phyloP scores from a whole-genome alignment of 2,888 invertebrate species.

The Ctena decussata region DNA sequence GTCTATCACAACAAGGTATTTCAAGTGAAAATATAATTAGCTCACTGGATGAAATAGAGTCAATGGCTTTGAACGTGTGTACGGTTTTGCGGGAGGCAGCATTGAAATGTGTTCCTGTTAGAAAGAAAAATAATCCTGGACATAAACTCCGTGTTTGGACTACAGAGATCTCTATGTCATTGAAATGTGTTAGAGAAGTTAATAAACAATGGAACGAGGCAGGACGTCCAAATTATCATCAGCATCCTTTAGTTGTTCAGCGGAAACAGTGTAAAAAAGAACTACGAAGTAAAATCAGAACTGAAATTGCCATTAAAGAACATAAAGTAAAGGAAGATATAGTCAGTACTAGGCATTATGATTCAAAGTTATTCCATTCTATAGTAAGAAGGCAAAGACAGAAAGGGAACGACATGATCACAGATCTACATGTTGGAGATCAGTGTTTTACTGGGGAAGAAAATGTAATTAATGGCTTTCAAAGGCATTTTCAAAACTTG shows the following conservation, averaged over 20 bases:
- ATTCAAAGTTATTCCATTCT: neutral
- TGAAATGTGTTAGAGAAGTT: neutral
- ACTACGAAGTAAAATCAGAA: neutral
- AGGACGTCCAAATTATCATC: neutral
- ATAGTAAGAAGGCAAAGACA: neutral
- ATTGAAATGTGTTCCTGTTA: neutral
- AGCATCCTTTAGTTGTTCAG: neutral
- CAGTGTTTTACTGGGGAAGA: too few species aligned
- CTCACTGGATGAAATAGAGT: neutral
- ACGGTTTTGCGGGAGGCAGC: neutral
- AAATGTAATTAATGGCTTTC: slow-evolving; percentile 4
- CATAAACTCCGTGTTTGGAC: neutral
- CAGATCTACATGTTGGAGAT: slow-evolving; percentile 11
- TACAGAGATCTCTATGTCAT: neutral
- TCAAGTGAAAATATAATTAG: neutral
- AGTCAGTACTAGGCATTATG: neutral
- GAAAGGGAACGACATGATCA: neutral
- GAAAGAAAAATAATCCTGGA: neutral
- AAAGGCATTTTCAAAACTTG: neutral
- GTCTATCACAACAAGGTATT: neutral
- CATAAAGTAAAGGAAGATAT: neutral
- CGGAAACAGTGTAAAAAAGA: neutral
- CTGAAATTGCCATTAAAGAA: neutral
- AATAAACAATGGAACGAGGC: neutral
- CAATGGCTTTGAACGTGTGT: neutral